Evolutionary conservation across 2,888 invertebrate species (phyloP), one percentile per base, ranked within the genome.

Genomic region (Mayetiola destructor): DNA sequence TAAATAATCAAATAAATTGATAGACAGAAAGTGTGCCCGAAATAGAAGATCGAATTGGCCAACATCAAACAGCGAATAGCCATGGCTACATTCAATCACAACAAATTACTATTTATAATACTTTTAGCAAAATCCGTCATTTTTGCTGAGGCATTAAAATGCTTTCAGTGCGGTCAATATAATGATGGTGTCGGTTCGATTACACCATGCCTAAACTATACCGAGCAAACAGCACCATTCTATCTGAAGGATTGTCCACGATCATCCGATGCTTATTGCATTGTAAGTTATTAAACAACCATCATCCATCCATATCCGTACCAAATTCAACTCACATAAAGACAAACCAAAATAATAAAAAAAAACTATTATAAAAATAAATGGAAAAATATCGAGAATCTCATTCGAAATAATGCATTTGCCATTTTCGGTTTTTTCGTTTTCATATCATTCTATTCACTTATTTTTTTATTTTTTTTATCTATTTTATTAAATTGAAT

Each of bases 161-260:
- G 88, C 72, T 84, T 82, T 76, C 81, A 84, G 72, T 88, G 88
- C 64, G 88, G 88, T 53, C 82, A 85, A 73, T 88, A 88, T 74
- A 88, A 86, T 66, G 88, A 88, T 66, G 88, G 88, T 20, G 86
- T 88, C 9, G 88, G 88, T 37, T 87, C 87, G 61, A 88, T 88
- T 62, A 88, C 88, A 54, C 88, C 88, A 8, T 88, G 88, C 72
- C 80, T 84, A 68, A 88, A 88, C 72, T 79, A 80, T 67, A 80
- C 83, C 60, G 76, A 74, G 62, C 72, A 75, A 61, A 67, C 68
- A 59, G 80, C 78, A 64, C 81, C 85, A 63, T 80, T 84, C 60
- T 77, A 80, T 62, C 75, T 87, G 40, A 81, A 80, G 66, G 81
- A 84, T 59, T 88, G 88, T 68, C 78, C 79, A 58, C 69, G 74